Percentiles rank a stretch among this genome's conserved stretches.
Evolutionary conservation across 2,797 vertebrate genomes (phyloP).

Genomic region (Cryptoblepharus egeriae): DNA sequence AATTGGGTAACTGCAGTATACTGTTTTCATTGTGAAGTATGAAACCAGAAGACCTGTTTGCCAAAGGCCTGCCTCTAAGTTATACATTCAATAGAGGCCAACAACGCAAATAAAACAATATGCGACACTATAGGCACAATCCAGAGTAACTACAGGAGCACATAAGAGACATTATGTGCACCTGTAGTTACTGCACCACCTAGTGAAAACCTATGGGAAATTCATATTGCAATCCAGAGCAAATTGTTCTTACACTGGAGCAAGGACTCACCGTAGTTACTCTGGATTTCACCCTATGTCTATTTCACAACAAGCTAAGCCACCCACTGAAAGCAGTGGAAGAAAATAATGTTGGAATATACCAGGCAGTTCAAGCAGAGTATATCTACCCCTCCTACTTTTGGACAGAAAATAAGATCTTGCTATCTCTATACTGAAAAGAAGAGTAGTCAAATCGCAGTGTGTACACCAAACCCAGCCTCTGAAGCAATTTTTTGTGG

Average conservation of each 20-base stretch:
- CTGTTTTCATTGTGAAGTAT: slow-evolving; percentile 52
- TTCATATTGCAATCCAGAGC: too few relatives aligned
- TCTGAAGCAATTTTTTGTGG: background rate
- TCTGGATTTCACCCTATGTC: too few relatives aligned
- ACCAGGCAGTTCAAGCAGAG: background rate
- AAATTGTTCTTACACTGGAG: too few relatives aligned
- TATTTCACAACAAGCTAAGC: background rate
- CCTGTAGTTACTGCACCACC: too few relatives aligned
- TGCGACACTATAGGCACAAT: too few relatives aligned
- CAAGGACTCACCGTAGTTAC: too few relatives aligned
- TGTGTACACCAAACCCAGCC: background rate
- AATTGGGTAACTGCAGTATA: background rate
- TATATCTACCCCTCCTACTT: background rate
- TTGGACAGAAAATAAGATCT: background rate
- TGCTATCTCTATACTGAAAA: background rate
- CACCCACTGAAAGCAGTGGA: background rate
- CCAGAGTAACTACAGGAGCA: too few relatives aligned
- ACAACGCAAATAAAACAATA: slow-evolving; percentile 41
- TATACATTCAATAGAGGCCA: slow-evolving; percentile 27
- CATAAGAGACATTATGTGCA: too few relatives aligned
- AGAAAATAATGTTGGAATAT: background rate
- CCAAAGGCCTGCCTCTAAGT: slow-evolving; percentile 43
- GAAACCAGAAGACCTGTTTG: slow-evolving; percentile 64
- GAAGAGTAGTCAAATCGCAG: background rate
- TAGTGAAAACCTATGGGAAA: too few relatives aligned